phyloP scores from a whole-genome alignment of 2,797 vertebrate genomes.

The Morus bassanus region DNA sequence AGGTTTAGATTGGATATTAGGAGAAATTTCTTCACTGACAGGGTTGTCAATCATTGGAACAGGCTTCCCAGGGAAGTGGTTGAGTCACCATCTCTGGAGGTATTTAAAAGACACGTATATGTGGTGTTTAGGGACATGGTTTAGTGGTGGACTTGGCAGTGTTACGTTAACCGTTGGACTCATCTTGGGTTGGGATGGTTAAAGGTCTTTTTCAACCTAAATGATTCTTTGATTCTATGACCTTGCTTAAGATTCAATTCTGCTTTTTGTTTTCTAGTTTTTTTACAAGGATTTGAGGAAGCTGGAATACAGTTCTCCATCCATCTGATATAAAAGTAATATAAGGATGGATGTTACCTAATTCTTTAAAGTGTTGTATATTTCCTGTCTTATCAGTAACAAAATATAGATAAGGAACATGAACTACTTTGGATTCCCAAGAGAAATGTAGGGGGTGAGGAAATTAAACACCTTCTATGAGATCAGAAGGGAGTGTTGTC shows the following conservation, averaged over 20 bases:
- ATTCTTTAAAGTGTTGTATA: background rate
- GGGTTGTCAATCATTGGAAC: too few species aligned
- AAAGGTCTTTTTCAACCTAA: background rate
- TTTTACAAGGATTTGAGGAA: background rate
- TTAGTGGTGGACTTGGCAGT: too few species aligned
- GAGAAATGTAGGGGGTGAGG: background rate
- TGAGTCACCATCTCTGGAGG: too few species aligned
- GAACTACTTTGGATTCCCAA: background rate
- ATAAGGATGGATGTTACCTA: background rate
- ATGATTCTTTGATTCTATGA: background rate
- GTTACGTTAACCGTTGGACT: too few species aligned
- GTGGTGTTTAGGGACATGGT: too few species aligned
- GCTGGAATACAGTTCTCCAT: background rate
- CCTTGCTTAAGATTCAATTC: background rate
- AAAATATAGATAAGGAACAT: background rate
- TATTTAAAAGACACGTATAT: too few species aligned
- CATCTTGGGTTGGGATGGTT: too few species aligned
- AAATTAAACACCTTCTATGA: background rate
- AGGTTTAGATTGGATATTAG: too few species aligned
- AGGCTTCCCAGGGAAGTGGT: too few species aligned
- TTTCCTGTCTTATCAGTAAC: background rate
- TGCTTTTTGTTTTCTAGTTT: background rate
- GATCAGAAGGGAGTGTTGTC: accelerated
- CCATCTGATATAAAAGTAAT: background rate
- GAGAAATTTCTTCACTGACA: too few species aligned